Evolutionary conservation across 2,888 invertebrate genomes (phyloP), one percentile per base, ranked within the genome.

Genomic region (Phengaris alcon): DNA sequence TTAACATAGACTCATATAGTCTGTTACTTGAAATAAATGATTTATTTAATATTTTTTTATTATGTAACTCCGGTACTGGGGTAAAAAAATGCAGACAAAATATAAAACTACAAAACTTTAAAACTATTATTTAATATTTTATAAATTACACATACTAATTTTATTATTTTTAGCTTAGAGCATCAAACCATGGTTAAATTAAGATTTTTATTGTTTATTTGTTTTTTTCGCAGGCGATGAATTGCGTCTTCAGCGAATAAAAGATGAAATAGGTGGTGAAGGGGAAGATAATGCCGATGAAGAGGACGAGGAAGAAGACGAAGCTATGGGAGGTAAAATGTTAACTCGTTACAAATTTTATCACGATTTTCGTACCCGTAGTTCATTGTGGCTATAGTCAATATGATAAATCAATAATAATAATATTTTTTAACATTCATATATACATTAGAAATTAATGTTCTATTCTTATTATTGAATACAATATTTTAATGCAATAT

Each of bases 221-320:
- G 6, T 54, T 54, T 9, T 68, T 10, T 64, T 15, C 22, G 76
- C 7, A 93, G 93, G 93, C 77, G 93, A 93, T 52, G 90, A 93
- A 76, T 79, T 93, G 0, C 86, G 93, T 0, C 82, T 90, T 0
- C 88, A 91, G 77, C 84, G 92, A 0, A 80, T 91, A 7, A 87
- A 87, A 74, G 93, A 91, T 3, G 93, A 92, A 82, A 91, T 90
- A 91, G 74, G 86, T 0, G 91, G 89, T 0, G 93, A 93, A 78
- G 87, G 83, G 0, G 91, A 81, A 0, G 90, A 81, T 0, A 90
- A 80, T 1, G 84, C 76, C 0, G 89, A 84, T 0, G 90, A 89
- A 6, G 92, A 85, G 0, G 90, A 82, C 0, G 90, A 88, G 4
- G 90, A 88, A 0, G 90, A 89, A 1, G 90, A 88, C n/a, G 90